Evolutionary conservation across 2,797 vertebrate genomes (phyloP).

Genomic region (Synanceia verrucosa): DNA sequence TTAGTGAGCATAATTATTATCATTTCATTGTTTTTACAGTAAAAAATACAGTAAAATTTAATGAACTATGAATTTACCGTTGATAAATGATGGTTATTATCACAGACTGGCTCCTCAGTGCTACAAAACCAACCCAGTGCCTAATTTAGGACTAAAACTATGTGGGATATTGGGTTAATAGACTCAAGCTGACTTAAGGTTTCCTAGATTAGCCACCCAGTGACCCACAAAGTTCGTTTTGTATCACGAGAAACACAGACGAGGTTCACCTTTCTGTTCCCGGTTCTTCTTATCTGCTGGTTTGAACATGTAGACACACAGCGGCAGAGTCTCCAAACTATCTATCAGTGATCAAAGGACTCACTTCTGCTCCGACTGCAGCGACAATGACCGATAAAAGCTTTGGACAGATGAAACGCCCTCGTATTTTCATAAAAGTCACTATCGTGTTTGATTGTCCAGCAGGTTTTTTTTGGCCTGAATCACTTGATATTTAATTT

Average conservation of each 20-base stretch:
- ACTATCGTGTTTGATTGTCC: slow-evolving; percentile 28
- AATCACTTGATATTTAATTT: slow-evolving; percentile 56
- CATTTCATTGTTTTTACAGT: no score
- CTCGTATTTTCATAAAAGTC: slow-evolving; percentile 35
- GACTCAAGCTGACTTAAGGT: slow-evolving; percentile 11
- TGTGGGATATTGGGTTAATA: slow-evolving; percentile 46
- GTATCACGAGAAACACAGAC: slow-evolving; percentile 12
- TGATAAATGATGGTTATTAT: no score
- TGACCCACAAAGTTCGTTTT: slow-evolving; percentile 45
- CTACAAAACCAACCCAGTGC: not conserved
- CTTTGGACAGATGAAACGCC: slow-evolving; percentile 37
- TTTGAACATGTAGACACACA: slow-evolving; percentile 35
- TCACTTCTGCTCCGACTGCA: slow-evolving; percentile 26
- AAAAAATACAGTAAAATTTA: no score
- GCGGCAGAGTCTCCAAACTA: no score
- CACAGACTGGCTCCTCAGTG: not conserved
- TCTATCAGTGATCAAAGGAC: slow-evolving; percentile 51
- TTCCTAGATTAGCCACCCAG: slow-evolving; percentile 49
- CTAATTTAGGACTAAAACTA: slow-evolving; percentile 17
- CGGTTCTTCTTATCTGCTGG: slow-evolving; percentile 9
- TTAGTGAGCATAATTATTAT: no score
- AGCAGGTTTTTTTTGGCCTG: not conserved
- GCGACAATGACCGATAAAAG: slow-evolving; percentile 40
- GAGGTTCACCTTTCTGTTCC: slow-evolving; percentile 5
- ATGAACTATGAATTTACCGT: no score